Evolutionary conservation across 2,113 vertebrate species (phyloP), one percentile per base, ranked within the genome.

Genomic region (Jaculus jaculus): DNA sequence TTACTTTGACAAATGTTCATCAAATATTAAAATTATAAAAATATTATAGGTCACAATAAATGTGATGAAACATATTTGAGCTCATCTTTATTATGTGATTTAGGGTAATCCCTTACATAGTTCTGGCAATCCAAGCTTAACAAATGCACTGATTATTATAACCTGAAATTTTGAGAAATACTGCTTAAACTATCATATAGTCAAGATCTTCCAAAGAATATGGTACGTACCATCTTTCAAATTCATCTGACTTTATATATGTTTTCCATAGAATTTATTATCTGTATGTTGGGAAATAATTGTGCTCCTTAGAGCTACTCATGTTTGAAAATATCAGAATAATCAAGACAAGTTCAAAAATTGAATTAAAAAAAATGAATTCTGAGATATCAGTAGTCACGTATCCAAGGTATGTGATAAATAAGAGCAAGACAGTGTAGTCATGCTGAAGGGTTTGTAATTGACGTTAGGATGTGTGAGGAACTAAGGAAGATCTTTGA

Each of bases 11-110:
- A 28, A 82, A 13, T 30, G 20, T 71, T 78, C 77, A 54, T 60
- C 74, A 68, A 85, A 71, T 91, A 77, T 66, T 77, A 72, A 79
- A 81, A 80, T 80, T 81, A 32, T 63, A 54, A 93, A 84, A 80
- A 9, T 77, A n/a, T 8, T n/a, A 16, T 51, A 37, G n/a, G 6
- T 37, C 63, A 72, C 65, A 61, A 24, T 72, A 77, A 92, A 60
- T 77, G 58, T n/a, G 4, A 69, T 69, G 21, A 51, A 84, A 63
- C 1, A 77, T 16, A 83, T 86, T 66, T 37, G 47, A 82, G 71
- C 4, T 87, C 4, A 71, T 7, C 30, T 89, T 21, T 15, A 20
- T 51, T n/a, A 28, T 28, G n/a, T n/a, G n/a, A 75, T 85, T 72
- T 54, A 65, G 6, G 71, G n/a, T 58, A 26, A 72, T 71, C 11